Conservation (phyloP, 1,140 invertebrate genomes). For the Drosophila auraria region DNA sequence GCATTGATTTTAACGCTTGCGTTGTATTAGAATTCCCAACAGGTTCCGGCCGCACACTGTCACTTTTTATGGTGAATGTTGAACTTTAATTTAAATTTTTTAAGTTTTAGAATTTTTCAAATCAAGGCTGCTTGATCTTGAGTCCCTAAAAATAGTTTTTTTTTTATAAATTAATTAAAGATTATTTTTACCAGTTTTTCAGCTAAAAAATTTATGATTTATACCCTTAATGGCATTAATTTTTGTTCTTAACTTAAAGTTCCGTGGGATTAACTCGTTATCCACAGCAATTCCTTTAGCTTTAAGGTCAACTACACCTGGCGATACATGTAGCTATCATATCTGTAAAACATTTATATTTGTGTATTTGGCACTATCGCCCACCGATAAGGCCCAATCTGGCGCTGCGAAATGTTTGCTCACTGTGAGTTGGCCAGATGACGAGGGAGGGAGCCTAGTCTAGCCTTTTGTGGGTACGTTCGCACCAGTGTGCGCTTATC, state of each 20-base stretch:
- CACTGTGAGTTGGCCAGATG: constrained; percentile 33
- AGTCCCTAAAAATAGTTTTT: too few relatives aligned
- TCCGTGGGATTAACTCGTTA: not conserved
- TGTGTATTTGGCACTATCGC: constrained; percentile 21
- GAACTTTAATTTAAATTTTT: too few relatives aligned
- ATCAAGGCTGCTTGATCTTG: too few relatives aligned
- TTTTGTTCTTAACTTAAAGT: not conserved
- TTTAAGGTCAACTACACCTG: not conserved
- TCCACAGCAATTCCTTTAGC: not conserved
- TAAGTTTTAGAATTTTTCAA: too few relatives aligned
- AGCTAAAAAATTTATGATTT: not conserved
- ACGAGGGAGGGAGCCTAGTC: not conserved
- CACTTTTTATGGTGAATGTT: not conserved
- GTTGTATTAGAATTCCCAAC: not conserved
- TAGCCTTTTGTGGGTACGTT: not conserved
- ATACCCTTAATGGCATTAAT: not conserved
- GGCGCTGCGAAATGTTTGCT: constrained; percentile 9
- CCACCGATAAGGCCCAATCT: constrained; percentile 22
- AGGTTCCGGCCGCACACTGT: too few relatives aligned
- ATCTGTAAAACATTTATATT: constrained; percentile 21
- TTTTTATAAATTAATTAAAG: too few relatives aligned
- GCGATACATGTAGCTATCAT: constrained; percentile 15
- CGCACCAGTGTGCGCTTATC: constrained; percentile 23
- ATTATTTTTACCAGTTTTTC: too few relatives aligned
- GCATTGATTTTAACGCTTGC: not conserved